Evolutionary conservation across 92 coral and sea anemone species (phyloP).

Genomic region (Pocillopora grandis): DNA sequence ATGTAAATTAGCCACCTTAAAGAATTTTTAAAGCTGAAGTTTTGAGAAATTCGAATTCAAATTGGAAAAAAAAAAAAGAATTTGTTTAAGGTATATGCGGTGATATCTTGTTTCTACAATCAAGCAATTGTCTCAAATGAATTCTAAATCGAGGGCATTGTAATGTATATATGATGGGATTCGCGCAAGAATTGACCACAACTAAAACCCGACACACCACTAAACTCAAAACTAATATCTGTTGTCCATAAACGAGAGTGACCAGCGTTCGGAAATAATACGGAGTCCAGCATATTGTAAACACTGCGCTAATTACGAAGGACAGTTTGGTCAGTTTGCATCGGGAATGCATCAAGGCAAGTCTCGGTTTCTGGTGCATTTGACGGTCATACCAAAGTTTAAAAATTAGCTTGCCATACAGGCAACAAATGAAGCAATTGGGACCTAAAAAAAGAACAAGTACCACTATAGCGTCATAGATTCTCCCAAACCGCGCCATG

Average conservation of each 20-base stretch:
- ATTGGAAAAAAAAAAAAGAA: too few species aligned
- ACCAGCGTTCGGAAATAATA: constrained; percentile 41
- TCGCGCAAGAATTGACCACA: constrained; percentile 49
- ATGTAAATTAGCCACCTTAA: too few species aligned
- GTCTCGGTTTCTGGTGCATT: constrained; percentile 2
- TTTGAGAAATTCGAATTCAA: too few species aligned
- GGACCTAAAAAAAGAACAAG: constrained; percentile 40
- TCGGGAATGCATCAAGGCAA: constrained; percentile 41
- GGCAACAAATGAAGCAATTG: constrained; percentile 26
- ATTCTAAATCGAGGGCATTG: constrained; percentile 47
- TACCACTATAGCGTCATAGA: constrained; percentile 46
- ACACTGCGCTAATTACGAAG: constrained; percentile 36
- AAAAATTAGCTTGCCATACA: constrained; percentile 45
- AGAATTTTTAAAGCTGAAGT: too few species aligned
- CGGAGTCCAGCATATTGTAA: constrained; percentile 47
- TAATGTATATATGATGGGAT: constrained; percentile 47
- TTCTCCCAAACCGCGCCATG: constrained; percentile 23
- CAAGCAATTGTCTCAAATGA: constrained; percentile 9
- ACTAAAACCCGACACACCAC: constrained; percentile 48
- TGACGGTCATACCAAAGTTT: constrained; percentile 46
- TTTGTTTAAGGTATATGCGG: not conserved
- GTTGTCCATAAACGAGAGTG: constrained; percentile 26
- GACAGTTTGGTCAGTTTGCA: constrained; percentile 45
- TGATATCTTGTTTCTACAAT: constrained; percentile 3
- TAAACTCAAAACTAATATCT: constrained; percentile 24